Percentiles rank a stretch among this genome's conserved stretches.
Conservation (phyloP, 2,113 vertebrate species). For the Neolamprologus kungweensis region DNA sequence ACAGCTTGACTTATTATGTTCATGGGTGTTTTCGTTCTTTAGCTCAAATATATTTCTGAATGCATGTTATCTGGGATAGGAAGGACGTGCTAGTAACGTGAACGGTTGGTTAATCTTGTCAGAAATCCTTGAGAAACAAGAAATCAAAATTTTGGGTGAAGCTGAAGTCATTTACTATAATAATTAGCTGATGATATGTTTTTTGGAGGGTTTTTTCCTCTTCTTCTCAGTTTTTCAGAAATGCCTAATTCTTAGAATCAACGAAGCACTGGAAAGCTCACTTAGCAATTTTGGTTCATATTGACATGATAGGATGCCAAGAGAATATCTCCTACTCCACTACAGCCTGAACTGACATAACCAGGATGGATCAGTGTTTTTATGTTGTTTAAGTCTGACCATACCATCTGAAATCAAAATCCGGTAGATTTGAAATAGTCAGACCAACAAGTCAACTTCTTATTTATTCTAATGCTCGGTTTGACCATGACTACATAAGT, state of each 20-base stretch:
- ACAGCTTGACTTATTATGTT: not conserved
- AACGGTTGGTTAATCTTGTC: not conserved
- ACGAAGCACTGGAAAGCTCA: not conserved
- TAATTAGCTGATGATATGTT: not conserved
- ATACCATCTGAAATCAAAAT: not conserved
- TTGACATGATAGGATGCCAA: not conserved
- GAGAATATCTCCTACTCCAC: not conserved
- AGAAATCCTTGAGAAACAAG: not conserved
- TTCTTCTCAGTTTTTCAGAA: not conserved
- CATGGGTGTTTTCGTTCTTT: not conserved
- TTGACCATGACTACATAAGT: not conserved
- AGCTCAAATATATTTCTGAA: not conserved
- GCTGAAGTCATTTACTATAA: not conserved
- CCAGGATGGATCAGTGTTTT: not conserved
- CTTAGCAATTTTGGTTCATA: not conserved
- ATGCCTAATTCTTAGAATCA: not conserved
- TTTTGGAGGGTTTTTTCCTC: fast-evolving
- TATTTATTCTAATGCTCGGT: not conserved
- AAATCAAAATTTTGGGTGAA: not conserved
- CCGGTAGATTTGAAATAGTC: not conserved
- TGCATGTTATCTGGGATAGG: not conserved
- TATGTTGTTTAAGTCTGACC: not conserved
- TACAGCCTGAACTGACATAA: not conserved
- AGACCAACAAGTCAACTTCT: not conserved
- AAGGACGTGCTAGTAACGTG: not conserved